Evolutionary conservation across 2,888 invertebrate species (phyloP), one percentile per base, ranked within the genome.

Genomic region (Cephus spinipes): DNA sequence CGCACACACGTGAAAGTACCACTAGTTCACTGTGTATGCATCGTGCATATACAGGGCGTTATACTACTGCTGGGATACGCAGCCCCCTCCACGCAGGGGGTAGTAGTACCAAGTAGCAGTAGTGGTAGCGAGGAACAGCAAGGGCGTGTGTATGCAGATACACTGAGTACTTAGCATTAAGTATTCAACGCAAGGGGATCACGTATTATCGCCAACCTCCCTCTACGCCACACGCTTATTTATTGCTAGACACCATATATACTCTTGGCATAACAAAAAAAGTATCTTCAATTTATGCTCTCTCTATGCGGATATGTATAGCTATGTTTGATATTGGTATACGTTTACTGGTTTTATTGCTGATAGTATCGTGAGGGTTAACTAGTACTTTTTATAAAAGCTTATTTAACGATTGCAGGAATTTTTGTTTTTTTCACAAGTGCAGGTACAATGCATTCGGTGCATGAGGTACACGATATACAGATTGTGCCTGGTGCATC

Each of bases 151-250:
- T 85, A 87, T 88, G 88, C 88, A 89, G 88, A 89, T 89, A 90
- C 87, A 89, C 83, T 84, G 89, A 89, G 89, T 90, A 89, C 90
- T 90, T 88, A 88, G 87, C 90, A 91, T 91, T 89, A 91, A 91
- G 89, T 90, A 91, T 91, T 91, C 90, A 91, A 88, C 88, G 87
- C 88, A 88, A 89, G 89, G 90, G 90, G 89, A 91, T 91, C 91
- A 88, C 90, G 90, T 90, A 91, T 91, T 91, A 91, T 91, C 90
- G 87, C 87, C 85, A 86, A 85, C 85, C 85, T 89, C 89, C 88
- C 87, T 85, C 78, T 83, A 86, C 88, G 83, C 85, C 85, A 85
- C 86, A 86, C 87, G 87, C 87, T 90, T 91, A 90, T 91, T 91
- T 90, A 90, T 91, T 88, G 87, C 89, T 85, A 73, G 76, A 77